Evolutionary conservation across 2,888 invertebrate genomes (phyloP).

Genomic region (Macropis europaea): DNA sequence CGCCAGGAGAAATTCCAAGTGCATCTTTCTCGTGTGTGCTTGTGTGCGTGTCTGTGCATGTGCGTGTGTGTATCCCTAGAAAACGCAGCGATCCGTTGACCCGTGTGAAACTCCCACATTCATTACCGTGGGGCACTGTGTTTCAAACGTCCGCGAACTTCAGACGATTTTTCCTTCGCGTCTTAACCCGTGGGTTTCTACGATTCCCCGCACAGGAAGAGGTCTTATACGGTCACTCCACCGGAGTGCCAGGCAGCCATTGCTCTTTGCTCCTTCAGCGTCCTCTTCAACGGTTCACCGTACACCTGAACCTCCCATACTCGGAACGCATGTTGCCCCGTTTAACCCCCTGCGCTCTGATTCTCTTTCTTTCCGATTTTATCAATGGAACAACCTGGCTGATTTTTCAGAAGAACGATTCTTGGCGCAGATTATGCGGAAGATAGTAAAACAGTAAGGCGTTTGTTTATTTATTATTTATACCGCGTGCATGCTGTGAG

Average conservation of each 20-base stretch:
- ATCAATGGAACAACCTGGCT: no score
- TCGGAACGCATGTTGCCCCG: no score
- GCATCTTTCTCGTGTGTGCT: constrained; percentile 41
- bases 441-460: no score
- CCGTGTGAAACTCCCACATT: constrained; percentile 69
- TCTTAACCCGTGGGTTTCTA: constrained; percentile 58
- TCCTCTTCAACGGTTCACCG: no score
- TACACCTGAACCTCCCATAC: no score
- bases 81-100: constrained; percentile 68
- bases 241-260: constrained; percentile 16
- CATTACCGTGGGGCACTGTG: constrained; percentile 63
- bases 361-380: no score
- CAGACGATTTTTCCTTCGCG: constrained; percentile 59
- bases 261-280: no score
- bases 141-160: constrained; percentile 65
- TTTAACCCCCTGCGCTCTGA: no score
- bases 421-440: no score
- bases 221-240: constrained; percentile 54
- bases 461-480: no score
- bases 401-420: no score
- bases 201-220: constrained; percentile 52
- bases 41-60: neutral
- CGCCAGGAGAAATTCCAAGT: constrained; percentile 55
- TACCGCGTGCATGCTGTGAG: no score
- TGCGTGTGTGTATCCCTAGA: constrained; percentile 52